These are phyloP conservation scores for Agrochola lota DNA, from an alignment of 2,888 invertebrate species.

Conservation along the genomic window DNA sequence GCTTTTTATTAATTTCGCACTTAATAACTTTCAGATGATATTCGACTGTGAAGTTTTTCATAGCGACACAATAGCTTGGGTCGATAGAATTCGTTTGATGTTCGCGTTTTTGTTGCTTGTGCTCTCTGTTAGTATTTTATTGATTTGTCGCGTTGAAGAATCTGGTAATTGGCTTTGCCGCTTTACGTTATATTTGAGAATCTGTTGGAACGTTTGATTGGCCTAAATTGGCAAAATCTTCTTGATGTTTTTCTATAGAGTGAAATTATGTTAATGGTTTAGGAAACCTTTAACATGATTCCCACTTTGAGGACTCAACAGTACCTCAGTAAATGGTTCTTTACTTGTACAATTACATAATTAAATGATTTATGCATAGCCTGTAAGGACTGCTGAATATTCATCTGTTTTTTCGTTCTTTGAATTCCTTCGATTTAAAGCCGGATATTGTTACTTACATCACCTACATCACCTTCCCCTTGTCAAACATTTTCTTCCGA, in stretches of 20 bases:
- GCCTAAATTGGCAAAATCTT: conserved; percentile 38
- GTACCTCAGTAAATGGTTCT: neutral
- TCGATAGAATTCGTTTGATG: conserved; percentile 61
- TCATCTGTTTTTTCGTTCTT: neutral
- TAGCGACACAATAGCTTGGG: conserved; percentile 52
- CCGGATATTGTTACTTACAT: too few relatives aligned
- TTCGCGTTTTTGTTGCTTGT: conserved; percentile 60
- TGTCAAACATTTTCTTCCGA: neutral
- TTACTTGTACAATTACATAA: neutral
- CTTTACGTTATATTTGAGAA: conserved; percentile 9
- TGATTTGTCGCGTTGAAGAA: conserved; percentile 57
- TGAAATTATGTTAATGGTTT: neutral
- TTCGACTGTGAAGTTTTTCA: conserved; percentile 67
- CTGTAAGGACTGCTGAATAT: neutral
- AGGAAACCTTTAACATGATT: neutral
- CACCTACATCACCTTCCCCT: too few relatives aligned
- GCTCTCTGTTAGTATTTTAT: conserved; percentile 60
- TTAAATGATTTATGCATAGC: neutral
- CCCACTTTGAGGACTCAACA: neutral
- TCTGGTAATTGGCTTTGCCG: conserved; percentile 56
- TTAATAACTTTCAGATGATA: conserved; percentile 71
- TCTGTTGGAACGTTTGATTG: conserved; percentile 9
- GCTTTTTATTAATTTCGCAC: conserved; percentile 85
- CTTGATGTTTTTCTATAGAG: neutral
- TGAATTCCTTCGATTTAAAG: neutral